phyloP scores from a whole-genome alignment of 1,140 invertebrate genomes.

The Drosophila ohnishii region DNA sequence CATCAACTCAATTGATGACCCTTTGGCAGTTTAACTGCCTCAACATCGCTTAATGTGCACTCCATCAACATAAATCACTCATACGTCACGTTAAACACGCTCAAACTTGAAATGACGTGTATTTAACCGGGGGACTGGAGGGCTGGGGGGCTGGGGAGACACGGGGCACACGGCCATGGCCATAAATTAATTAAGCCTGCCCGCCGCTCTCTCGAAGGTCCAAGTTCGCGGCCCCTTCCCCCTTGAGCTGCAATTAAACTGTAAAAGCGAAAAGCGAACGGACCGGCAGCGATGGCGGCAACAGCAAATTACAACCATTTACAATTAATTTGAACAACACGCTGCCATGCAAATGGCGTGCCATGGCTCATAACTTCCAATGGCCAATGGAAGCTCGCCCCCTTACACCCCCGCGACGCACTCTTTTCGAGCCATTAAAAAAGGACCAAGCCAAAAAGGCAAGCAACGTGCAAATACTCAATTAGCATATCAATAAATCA shows the following conservation, averaged over 20 bases:
- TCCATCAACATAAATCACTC: conserved; percentile 79
- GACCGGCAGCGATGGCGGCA: conserved; percentile 24
- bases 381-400: conserved; percentile 19
- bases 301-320: conserved; percentile 79
- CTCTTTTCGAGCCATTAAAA: conserved; percentile 38
- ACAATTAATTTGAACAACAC: conserved; percentile 80
- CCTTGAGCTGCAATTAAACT: conserved; percentile 76
- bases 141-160: background rate
- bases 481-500: conserved; percentile 81
- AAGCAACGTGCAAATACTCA: conserved; percentile 76
- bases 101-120: conserved; percentile 73
- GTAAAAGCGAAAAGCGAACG: conserved; percentile 71
- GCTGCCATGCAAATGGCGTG: conserved; percentile 76
- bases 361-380: conserved; percentile 77
- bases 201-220: conserved; percentile 38
- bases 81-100: conserved; percentile 80
- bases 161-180: conserved; percentile 51
- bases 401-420: conserved; percentile 1
- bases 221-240: conserved; percentile 31
- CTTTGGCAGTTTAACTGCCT: conserved; percentile 69
- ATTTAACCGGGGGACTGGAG: conserved; percentile 33
- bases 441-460: conserved; percentile 8
- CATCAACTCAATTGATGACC: conserved; percentile 66
- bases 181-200: conserved; percentile 76
- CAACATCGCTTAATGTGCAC: conserved; percentile 61